Base-by-base conservation (phyloP, 2,113 vertebrate genomes). In the Cygnus buccinator region DNA sequence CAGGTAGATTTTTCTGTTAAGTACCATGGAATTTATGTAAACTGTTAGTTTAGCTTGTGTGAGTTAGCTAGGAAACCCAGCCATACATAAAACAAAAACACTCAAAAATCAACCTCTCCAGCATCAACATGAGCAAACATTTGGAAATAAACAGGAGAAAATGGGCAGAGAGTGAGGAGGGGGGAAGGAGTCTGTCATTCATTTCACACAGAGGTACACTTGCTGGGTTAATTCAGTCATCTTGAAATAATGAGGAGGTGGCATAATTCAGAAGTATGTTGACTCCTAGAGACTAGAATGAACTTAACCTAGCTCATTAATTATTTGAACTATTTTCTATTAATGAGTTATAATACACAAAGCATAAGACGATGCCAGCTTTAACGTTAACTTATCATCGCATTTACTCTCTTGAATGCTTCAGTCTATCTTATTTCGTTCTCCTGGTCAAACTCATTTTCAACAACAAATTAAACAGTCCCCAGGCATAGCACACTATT, bases 81-180 rank as follows among this genome's bases (percentile, higher is more conserved):
- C 39, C 25, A 65, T 3, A 1, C 73, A 61, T 43, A 77, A 43
- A 80, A 65, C 4, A 13, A 89, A 48, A 52, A 54, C 21, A 81
- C 48, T 35, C 21, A 3, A 50, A 75, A 12, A 26, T 4, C 82
- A 78, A 54, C 31, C 23, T 68, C 43, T 52, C 33, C 31, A 39
- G 52, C n/a, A 71, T 17, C 31, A 66, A 39, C 1, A 63, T 6
- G 14, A 87, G 21, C 28, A 66, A 91, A 72, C 15, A 85, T 11
- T 81, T 33, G 33, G 35, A 84, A 16, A 77, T 7, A 65, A 59
- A 55, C 35, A 20, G 17, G 22, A 65, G 37, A 35, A 84, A 55
- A 73, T 10, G 0, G 21, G 46, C 13, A 9, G 15, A 11, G 15
- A 8, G 8, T 8, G 23, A 48, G 46, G 18, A 19, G 3, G 7